Evolutionary conservation across 2,888 invertebrate genomes (phyloP).

Genomic region (Globia sparganii): DNA sequence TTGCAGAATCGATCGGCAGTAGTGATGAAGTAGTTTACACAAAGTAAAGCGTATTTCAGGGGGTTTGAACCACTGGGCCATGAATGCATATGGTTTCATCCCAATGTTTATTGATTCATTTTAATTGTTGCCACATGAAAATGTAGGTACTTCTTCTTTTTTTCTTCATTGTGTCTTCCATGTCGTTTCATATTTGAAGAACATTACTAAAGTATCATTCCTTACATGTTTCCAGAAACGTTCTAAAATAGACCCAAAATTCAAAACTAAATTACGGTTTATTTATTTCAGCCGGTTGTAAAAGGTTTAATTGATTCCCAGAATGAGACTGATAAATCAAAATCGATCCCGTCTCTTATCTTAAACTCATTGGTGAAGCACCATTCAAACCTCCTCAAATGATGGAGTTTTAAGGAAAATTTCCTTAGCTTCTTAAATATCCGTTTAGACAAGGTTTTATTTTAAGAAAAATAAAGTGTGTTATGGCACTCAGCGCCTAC

Average conservation of each 20-base stretch:
- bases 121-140: background rate
- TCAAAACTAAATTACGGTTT: background rate
- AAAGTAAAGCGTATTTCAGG: background rate
- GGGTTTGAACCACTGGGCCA: background rate
- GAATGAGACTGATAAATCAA: background rate
- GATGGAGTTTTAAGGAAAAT: slow-evolving; percentile 74
- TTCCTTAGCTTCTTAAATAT: slow-evolving; percentile 64
- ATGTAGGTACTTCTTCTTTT: no score
- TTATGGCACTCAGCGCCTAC: slow-evolving; percentile 25
- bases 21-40: background rate
- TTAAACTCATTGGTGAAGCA: slow-evolving; percentile 71
- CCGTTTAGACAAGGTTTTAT: slow-evolving; percentile 40
- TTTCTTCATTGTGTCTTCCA: no score
- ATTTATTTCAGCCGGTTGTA: background rate
- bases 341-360: slow-evolving; percentile 15
- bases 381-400: slow-evolving; percentile 74
- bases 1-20: no score
- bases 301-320: background rate
- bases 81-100: background rate
- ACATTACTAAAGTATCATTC: background rate
- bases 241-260: background rate
- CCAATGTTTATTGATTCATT: background rate
- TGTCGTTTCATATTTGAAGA: background rate
- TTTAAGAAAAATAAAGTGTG: slow-evolving; percentile 43
- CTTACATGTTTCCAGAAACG: background rate